These are phyloP conservation scores for Melanotus villosus DNA, from an alignment of 2,888 invertebrate genomes.

Conservation along the genomic window DNA sequence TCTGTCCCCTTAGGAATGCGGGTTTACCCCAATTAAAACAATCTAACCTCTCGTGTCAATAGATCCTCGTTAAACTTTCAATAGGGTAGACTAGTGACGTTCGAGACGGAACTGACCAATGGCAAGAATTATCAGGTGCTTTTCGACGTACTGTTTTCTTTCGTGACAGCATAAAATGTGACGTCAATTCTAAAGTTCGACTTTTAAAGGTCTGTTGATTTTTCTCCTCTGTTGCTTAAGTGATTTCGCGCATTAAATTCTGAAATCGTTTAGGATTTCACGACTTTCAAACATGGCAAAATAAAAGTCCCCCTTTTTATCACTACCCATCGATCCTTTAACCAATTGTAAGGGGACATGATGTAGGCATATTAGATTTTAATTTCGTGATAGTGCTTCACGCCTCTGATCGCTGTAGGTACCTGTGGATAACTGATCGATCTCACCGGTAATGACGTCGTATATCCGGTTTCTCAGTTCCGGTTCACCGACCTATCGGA, in stretches of 20 bases:
- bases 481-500: slow-evolving; percentile 20
- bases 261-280: background rate
- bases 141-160: background rate
- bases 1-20: background rate
- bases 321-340: no score
- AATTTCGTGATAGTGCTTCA: slow-evolving; percentile 4
- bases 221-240: background rate
- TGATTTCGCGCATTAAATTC: background rate
- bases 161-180: background rate
- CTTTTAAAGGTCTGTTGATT: background rate
- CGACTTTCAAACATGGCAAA: background rate
- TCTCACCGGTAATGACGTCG: slow-evolving; percentile 9
- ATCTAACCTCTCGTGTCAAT: background rate
- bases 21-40: slow-evolving; percentile 2
- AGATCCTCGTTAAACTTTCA: slow-evolving; percentile 5
- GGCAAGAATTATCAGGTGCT: slow-evolving; percentile 5
- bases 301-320: background rate
- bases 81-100: background rate
- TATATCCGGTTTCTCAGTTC: slow-evolving; percentile 1
- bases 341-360: no score
- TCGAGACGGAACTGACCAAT: slow-evolving; percentile 5
- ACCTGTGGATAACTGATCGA: slow-evolving; percentile 15
- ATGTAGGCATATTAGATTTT: background rate
- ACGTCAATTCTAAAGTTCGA: slow-evolving; percentile 2
- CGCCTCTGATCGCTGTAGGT: background rate